Evolutionary conservation across 2,888 invertebrate genomes (phyloP).

Genomic region (Crioceris asparagi): DNA sequence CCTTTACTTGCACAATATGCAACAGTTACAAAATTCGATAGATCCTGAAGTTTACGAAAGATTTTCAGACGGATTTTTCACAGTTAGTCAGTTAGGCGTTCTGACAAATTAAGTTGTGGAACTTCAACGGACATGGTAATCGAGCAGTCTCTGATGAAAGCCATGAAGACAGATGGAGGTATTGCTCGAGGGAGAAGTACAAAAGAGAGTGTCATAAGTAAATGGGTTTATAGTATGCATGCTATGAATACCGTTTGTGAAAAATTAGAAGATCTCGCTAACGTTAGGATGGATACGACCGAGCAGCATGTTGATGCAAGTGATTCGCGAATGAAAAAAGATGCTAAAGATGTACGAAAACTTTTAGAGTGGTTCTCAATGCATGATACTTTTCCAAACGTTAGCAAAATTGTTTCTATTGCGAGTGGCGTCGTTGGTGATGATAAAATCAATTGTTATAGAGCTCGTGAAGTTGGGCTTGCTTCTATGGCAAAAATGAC

Average conservation of each 20-base stretch:
- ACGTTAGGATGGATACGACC: constrained; percentile 15
- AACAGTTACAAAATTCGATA: constrained; percentile 12
- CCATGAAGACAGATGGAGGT: constrained; percentile 33
- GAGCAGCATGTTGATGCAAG: constrained; percentile 26
- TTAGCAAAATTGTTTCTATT: constrained; percentile 7
- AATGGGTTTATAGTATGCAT: constrained; percentile 30
- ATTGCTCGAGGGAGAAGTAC: constrained; percentile 33
- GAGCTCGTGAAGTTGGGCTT: constrained; percentile 7
- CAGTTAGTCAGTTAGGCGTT: constrained; percentile 28
- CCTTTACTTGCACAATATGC: constrained; percentile 23
- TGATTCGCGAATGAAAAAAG: constrained; percentile 27
- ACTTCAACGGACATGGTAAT: constrained; percentile 33
- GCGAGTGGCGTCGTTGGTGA: constrained; percentile 8
- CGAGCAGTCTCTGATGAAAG: constrained; percentile 26
- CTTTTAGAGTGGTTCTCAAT: constrained; percentile 19
- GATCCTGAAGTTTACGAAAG: constrained; percentile 23
- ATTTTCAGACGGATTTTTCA: constrained; percentile 30
- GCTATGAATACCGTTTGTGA: constrained; percentile 27
- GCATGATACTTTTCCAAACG: constrained; percentile 7
- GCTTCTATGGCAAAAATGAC: constrained; percentile 5
- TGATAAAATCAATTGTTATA: constrained; percentile 8
- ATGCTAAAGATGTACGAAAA: constrained; percentile 19
- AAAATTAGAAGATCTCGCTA: constrained; percentile 25
- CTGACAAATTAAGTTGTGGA: constrained; percentile 33
- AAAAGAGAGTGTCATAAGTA: constrained; percentile 30